Evolutionary conservation across 2,113 vertebrate genomes (phyloP).

Genomic region (Peucedramus taeniatus): DNA sequence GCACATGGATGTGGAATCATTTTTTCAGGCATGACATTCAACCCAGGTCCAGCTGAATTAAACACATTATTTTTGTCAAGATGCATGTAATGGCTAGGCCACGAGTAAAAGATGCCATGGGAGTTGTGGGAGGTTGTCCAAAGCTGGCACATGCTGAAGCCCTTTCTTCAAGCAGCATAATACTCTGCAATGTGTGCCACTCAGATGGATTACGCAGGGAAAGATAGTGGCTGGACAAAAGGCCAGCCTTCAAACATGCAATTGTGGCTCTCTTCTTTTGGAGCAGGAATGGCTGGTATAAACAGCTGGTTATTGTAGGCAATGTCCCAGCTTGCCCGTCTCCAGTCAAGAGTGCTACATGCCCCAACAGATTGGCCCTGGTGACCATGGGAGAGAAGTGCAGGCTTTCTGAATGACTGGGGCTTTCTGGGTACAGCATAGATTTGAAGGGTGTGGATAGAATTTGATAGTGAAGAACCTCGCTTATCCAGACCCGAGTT

Average conservation of each 20-base stretch:
- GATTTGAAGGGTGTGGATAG: not conserved
- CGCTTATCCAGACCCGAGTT: not conserved
- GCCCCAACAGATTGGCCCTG: not conserved
- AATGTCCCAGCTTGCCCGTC: not conserved
- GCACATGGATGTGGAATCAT: not conserved
- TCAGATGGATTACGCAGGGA: rapidly evolving
- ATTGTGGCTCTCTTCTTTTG: not conserved
- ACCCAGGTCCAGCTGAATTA: not conserved
- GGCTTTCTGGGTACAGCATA: not conserved
- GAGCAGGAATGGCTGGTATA: conserved; percentile 18
- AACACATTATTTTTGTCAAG: not conserved
- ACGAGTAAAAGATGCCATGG: not conserved
- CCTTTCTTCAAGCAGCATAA: not conserved
- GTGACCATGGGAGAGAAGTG: not conserved
- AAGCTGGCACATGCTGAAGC: not conserved
- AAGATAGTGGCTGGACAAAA: not conserved
- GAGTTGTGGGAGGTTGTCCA: not conserved
- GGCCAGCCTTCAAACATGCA: not conserved
- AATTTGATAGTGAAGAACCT: not conserved
- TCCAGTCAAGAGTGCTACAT: not conserved
- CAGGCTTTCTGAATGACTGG: not conserved
- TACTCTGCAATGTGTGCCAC: not conserved
- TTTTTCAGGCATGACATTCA: not conserved
- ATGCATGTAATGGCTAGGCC: not conserved
- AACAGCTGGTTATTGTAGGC: not conserved